A percentile compares a stretch with the other conserved stretches of the same genome.
Conservation (phyloP, 2,797 vertebrate species). For the Pristis pectinata region DNA sequence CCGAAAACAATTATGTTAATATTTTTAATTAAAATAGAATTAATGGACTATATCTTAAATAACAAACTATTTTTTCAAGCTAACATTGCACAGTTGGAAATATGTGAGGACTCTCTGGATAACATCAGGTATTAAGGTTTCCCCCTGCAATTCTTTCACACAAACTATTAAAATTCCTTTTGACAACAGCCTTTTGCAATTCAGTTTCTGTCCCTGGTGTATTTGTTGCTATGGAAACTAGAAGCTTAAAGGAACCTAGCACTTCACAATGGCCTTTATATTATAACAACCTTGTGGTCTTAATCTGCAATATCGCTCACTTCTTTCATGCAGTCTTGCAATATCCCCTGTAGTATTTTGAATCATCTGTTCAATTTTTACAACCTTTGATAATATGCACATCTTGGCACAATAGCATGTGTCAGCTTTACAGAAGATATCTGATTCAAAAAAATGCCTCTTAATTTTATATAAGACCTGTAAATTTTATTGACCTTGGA, state of each 20-base stretch:
- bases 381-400: not conserved
- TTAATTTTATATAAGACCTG: not conserved
- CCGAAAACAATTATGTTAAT: not conserved
- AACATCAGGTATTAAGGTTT: not conserved
- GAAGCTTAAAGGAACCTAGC: not conserved
- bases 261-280: not conserved
- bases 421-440: not conserved
- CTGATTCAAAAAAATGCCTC: not conserved
- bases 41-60: not conserved
- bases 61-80: not conserved
- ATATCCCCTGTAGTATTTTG: not conserved
- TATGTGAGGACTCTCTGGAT: not conserved
- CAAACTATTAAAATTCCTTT: not conserved
- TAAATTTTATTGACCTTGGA: not conserved
- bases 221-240: constrained; percentile 1
- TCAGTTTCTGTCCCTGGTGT: not conserved
- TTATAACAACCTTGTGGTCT: not conserved
- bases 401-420: not conserved
- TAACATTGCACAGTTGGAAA: not conserved
- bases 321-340: not conserved
- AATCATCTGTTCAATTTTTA: not conserved
- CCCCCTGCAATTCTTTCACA: not conserved
- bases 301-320: not conserved
- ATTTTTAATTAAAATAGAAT: not conserved
- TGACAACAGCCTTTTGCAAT: not conserved